Conservation (phyloP, 1,140 invertebrate species). For the Acarapis woodi region DNA sequence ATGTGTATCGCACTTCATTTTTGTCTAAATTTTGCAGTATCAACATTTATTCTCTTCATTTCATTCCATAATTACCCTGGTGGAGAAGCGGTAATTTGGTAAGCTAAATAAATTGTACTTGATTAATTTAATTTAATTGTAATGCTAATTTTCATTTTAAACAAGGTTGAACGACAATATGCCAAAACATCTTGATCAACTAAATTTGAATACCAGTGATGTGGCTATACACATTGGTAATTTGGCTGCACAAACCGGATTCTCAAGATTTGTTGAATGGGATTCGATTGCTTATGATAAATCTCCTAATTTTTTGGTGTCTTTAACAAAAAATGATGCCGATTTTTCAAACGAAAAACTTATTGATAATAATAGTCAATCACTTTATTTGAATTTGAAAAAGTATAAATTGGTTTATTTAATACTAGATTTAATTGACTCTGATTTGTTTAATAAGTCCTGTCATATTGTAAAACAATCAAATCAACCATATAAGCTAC, state of each 20-base stretch:
- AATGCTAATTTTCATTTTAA: background rate
- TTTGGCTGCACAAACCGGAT: slow-evolving; percentile 10
- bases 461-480: too few relatives aligned
- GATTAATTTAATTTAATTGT: background rate
- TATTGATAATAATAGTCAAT: too few relatives aligned
- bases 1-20: slow-evolving; percentile 4
- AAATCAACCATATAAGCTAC: too few relatives aligned
- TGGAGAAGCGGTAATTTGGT: slow-evolving; percentile 3
- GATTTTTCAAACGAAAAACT: background rate
- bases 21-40: slow-evolving; percentile 1
- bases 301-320: background rate
- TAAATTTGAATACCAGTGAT: background rate
- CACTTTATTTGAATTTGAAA: too few relatives aligned
- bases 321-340: background rate
- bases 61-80: slow-evolving; percentile 10
- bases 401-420: too few relatives aligned
- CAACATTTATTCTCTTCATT: slow-evolving; percentile 1
- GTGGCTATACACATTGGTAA: slow-evolving; percentile 9
- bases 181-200: too few relatives aligned
- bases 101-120: too few relatives aligned
- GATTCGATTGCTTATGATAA: slow-evolving; percentile 8
- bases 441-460: too few relatives aligned
- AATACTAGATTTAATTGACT: too few relatives aligned
- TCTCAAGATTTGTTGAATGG: slow-evolving; percentile 9
- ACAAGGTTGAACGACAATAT: background rate